Evolutionary conservation across 2,888 invertebrate species (phyloP), one percentile per base, ranked within the genome.

Genomic region (Sinohyriopsis cumingii): DNA sequence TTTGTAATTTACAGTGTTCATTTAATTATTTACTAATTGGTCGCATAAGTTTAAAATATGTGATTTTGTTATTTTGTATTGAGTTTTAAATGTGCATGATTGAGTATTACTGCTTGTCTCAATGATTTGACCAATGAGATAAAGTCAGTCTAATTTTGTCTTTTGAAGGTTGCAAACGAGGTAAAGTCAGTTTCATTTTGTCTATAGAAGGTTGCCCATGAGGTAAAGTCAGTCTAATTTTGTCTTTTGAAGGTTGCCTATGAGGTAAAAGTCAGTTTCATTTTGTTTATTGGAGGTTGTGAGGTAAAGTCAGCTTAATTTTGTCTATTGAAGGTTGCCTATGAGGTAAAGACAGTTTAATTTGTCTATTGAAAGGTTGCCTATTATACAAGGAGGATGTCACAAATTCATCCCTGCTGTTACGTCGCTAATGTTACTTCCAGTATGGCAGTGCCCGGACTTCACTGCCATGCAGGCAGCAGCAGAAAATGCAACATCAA

Each of bases 371-470:
- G 3, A 68, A 86, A 86, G 84, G 70, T 67, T 86, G 18, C 84
- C 86, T 6, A 84, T 86, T 9, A 79, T 86, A 5, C 86, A 86
- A 65, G 86, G 86, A 9, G 86, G 86, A 9, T 84, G 86, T 63
- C 86, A 86, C 68, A 86, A 86, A 67, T 86, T 84, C 64, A 77
- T 86, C 22, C 86, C 86, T 0, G 84, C 86, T 22, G 81, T 84
- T 19, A 72, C 78, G 1, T 84, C 86, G 0, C 71, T 86, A 45
- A 84, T 86, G 84, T 68, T 81, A 0, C 65, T 86, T 53, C 81
- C 81, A 9, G 76, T 65, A 12, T 85, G 85, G 85, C 73, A 74
- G 59, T 85, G 85, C 67, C 85, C 85, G 2, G 76, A 72, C 55
- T 45, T 70, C 28, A 55, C 59, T n/a, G 12, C 20, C 20, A 6